A percentile compares a stretch with the other conserved stretches of the same genome.
Conservation (phyloP, 2,113 vertebrate genomes). For the Rhagologus leucostigma region DNA sequence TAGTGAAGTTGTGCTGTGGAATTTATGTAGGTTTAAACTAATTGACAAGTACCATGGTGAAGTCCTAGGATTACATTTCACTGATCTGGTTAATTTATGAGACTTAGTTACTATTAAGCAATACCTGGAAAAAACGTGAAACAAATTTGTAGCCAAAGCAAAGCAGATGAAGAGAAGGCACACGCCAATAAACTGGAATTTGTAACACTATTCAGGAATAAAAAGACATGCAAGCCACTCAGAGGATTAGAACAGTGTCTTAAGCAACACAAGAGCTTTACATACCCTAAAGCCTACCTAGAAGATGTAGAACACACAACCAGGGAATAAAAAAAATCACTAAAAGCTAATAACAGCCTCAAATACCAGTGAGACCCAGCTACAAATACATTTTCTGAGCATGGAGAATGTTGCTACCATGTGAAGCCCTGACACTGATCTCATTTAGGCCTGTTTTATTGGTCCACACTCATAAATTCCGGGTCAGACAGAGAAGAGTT, state of each 20-base stretch:
- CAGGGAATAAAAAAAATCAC: neutral
- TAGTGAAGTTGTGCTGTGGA: neutral
- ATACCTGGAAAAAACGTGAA: neutral
- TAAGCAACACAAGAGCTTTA: neutral
- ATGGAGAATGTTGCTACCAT: neutral
- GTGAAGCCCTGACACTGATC: neutral
- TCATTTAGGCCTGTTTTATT: neutral
- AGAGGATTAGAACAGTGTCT: neutral
- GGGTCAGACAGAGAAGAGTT: neutral
- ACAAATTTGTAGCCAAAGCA: neutral
- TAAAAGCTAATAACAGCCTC: conserved; percentile 11
- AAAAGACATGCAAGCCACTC: neutral
- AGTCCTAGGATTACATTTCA: neutral
- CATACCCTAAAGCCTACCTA: neutral
- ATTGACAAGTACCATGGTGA: neutral
- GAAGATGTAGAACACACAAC: neutral
- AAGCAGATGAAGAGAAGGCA: neutral
- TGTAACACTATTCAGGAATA: neutral
- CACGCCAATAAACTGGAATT: neutral
- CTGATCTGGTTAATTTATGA: neutral
- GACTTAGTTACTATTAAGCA: neutral
- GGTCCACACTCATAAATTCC: neutral
- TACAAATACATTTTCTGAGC: conserved; percentile 28
- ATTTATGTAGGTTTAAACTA: neutral
- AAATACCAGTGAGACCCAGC: conserved; percentile 38